phyloP scores from a whole-genome alignment of 2,797 vertebrate species.

The Hippopotamyrus pictus region DNA sequence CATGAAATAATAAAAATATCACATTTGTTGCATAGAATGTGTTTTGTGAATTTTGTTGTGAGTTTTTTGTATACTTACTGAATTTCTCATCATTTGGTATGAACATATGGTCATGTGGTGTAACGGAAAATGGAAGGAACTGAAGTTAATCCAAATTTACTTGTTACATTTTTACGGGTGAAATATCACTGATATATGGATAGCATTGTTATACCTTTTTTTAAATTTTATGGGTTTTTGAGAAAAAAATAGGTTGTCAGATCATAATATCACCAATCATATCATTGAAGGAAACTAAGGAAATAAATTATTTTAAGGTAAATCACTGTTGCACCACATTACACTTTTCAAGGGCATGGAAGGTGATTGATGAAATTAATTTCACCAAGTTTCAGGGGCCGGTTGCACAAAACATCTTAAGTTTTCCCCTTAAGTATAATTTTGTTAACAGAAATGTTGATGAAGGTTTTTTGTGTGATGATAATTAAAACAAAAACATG shows the following conservation, averaged over 20 bases:
- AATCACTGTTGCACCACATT: neutral
- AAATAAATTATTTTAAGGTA: neutral
- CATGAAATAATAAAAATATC: neutral
- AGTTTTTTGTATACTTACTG: neutral
- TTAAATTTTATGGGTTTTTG: neutral
- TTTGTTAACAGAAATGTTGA: neutral
- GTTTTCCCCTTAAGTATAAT: neutral
- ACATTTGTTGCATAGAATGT: neutral
- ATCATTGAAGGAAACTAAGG: neutral
- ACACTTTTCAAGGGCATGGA: neutral
- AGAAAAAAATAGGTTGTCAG: neutral
- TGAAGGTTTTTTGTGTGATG: neutral
- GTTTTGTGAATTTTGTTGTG: neutral
- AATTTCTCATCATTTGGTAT: neutral
- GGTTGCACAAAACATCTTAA: neutral
- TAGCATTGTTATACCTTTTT: neutral
- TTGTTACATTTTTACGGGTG: neutral
- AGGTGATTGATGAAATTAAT: neutral
- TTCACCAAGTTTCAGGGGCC: neutral
- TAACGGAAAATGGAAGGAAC: neutral
- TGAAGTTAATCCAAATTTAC: neutral
- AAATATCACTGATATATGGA: neutral
- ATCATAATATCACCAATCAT: neutral
- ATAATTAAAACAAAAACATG: neutral
- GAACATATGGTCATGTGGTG: neutral